Percentiles rank a stretch among this genome's conserved stretches.
Evolutionary conservation across 2,888 invertebrate species (phyloP).

Genomic region (Brenthis daphne): DNA sequence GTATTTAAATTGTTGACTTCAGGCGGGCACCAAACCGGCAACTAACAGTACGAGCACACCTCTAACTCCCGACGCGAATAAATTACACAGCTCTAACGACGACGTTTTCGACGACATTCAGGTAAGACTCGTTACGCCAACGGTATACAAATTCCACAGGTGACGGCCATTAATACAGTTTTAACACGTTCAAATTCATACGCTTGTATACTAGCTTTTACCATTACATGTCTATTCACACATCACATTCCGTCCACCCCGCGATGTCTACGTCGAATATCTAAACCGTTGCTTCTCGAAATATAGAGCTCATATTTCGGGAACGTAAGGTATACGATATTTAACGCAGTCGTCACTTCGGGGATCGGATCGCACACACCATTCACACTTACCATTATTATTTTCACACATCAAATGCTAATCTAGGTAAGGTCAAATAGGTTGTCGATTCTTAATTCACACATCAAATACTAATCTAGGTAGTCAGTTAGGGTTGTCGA

Average conservation of each 20-base stretch:
- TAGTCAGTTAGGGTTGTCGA: constrained; percentile 11
- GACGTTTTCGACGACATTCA: constrained; percentile 76
- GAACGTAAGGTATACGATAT: constrained; percentile 57
- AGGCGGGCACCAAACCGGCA: constrained; percentile 68
- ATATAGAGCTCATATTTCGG: constrained; percentile 78
- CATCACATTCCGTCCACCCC: constrained; percentile 44
- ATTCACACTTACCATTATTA: constrained; percentile 7
- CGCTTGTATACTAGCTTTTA: constrained; percentile 42
- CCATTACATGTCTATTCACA: constrained; percentile 25
- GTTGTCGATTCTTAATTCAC: constrained; percentile 9
- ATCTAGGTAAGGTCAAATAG: not conserved
- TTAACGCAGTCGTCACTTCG: constrained; percentile 38
- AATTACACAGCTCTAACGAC: constrained; percentile 73
- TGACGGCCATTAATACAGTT: constrained; percentile 65
- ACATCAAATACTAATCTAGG: not conserved
- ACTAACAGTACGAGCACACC: constrained; percentile 77
- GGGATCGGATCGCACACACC: not conserved
- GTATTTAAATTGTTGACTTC: constrained; percentile 46
- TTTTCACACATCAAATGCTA: not conserved
- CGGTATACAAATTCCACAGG: constrained; percentile 55
- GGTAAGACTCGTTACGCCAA: constrained; percentile 56
- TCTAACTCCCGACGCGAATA: constrained; percentile 66
- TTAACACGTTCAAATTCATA: constrained; percentile 79
- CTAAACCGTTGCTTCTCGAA: constrained; percentile 59
- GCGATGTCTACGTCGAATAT: constrained; percentile 51